These are phyloP conservation scores for Anser cygnoides DNA, from an alignment of 2,113 vertebrate genomes.

Conservation along the genomic window DNA sequence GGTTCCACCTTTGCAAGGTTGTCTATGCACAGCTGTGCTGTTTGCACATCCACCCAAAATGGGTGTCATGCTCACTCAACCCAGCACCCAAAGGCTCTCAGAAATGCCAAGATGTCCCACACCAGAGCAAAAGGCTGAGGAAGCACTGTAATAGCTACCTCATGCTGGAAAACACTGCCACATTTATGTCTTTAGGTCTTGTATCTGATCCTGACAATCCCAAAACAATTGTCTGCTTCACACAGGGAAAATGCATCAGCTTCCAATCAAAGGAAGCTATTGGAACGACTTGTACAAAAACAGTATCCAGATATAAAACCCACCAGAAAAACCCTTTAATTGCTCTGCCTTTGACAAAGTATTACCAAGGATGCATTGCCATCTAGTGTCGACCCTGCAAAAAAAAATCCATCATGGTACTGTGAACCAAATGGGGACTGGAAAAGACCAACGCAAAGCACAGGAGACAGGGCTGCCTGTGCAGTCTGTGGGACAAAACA, in stretches of 20 bases:
- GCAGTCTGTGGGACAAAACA: too few species aligned
- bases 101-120: accelerated
- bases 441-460: neutral
- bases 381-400: slow-evolving; percentile 19
- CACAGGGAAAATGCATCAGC: neutral
- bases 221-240: neutral
- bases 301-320: neutral
- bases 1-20: neutral
- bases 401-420: too few species aligned
- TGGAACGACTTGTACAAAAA: neutral
- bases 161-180: neutral
- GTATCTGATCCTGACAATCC: neutral
- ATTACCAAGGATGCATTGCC: slow-evolving; percentile 28
- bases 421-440: accelerated
- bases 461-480: neutral
- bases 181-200: neutral
- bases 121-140: neutral
- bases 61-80: accelerated
- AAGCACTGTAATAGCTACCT: neutral
- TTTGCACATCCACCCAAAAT: neutral
- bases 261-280: neutral
- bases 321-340: neutral
- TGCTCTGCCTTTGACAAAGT: neutral
- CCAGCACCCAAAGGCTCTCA: neutral
- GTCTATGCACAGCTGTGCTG: accelerated